Evolutionary conservation across 2,113 vertebrate species (phyloP).

Genomic region (Tichodroma muraria): DNA sequence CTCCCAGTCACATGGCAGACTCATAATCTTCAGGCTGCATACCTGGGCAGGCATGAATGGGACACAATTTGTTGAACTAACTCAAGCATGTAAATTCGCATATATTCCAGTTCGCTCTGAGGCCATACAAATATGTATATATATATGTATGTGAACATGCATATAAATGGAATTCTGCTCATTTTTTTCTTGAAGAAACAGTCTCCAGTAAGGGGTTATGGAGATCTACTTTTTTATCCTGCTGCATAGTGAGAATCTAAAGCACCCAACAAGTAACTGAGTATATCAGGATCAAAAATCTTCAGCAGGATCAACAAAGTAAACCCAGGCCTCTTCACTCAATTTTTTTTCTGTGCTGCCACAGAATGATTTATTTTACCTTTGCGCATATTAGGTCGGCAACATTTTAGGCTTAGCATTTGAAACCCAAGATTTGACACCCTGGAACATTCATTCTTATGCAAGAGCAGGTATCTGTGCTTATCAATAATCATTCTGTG

Average conservation of each 20-base stretch:
- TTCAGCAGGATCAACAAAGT: background rate
- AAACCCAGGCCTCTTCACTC: background rate
- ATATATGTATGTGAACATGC: background rate
- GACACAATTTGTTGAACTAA: background rate
- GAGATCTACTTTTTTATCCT: background rate
- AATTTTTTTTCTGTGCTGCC: background rate
- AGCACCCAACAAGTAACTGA: background rate
- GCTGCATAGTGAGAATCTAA: background rate
- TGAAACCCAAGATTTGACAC: background rate
- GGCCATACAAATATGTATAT: background rate
- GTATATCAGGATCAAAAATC: background rate
- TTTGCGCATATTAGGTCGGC: background rate
- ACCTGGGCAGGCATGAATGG: background rate
- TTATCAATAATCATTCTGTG: background rate
- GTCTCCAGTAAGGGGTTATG: background rate
- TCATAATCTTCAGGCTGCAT: background rate
- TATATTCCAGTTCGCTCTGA: background rate
- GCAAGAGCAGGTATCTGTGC: background rate
- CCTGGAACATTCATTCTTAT: background rate
- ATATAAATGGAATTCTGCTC: background rate
- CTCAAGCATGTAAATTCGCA: background rate
- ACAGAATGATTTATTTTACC: background rate
- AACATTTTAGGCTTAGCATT: background rate
- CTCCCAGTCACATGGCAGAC: background rate
- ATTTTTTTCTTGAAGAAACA: background rate